phyloP scores from a whole-genome alignment of 2,888 invertebrate species.

The Lampropteryx suffumata region DNA sequence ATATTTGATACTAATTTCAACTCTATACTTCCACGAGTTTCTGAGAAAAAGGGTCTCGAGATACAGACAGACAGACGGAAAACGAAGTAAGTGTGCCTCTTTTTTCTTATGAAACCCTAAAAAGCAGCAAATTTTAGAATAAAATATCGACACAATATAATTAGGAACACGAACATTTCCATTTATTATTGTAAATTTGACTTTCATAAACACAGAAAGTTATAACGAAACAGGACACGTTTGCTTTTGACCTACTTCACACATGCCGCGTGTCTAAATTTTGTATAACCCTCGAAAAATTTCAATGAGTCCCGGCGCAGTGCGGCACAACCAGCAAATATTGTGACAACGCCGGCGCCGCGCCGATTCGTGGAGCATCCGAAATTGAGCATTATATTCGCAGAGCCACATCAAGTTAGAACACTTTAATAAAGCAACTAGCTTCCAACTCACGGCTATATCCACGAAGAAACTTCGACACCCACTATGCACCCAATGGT shows the following conservation, averaged over 20 bases:
- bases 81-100: too few species aligned
- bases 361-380: slow-evolving; percentile 22
- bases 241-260: slow-evolving; percentile 38
- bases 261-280: slow-evolving; percentile 37
- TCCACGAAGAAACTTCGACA: too few species aligned
- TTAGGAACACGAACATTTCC: too few species aligned
- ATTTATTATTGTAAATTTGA: too few species aligned
- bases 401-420: slow-evolving; percentile 9
- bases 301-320: slow-evolving; percentile 49
- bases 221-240: slow-evolving; percentile 21
- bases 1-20: too few species aligned
- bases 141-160: too few species aligned
- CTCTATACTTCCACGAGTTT: too few species aligned
- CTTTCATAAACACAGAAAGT: slow-evolving; percentile 18
- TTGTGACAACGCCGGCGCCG: slow-evolving; percentile 47
- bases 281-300: slow-evolving; percentile 50
- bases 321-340: slow-evolving; percentile 50
- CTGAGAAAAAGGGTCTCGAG: too few species aligned
- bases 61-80: too few species aligned
- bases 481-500: too few species aligned
- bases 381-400: slow-evolving; percentile 34
- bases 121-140: too few species aligned
- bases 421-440: not conserved
- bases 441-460: not conserved
- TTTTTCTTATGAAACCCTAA: too few species aligned